Evolutionary conservation across 1,140 invertebrate species (phyloP), one percentile per base, ranked within the genome.

Genomic region (Andricus grossulariae): DNA sequence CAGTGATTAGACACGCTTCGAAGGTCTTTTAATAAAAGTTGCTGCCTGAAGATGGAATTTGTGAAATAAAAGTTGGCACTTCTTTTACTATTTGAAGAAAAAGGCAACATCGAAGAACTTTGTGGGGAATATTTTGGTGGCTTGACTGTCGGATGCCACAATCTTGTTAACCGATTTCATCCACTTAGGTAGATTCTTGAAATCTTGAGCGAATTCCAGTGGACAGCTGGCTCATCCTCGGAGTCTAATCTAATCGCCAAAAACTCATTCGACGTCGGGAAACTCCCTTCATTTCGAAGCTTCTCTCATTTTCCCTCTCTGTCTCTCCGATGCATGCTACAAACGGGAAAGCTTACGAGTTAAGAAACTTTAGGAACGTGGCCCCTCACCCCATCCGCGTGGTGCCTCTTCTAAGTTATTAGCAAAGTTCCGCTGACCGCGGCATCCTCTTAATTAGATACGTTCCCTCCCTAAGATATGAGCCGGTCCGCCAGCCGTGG

Each of bases 201-300:
- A 86, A 87, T 88, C 84, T 84, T 84, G 74, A 79, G 75, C 60
- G 80, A 86, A 88, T 87, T 86, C 84, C 84, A 72, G 81, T 83
- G 83, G 86, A 87, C 87, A 87, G 86, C 86, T 87, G 87, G 85
- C 73, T 81, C 85, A 86, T 87, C 83, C 78, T 72, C 78, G 72
- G 74, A 82, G 83, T 88, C 84, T 86, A 88, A 88, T 88, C 87
- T 87, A 88, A 88, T 88, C 86, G 84, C 83, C 83, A 85, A 87
- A 88, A 88, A 87, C 87, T 87, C 85, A 82, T 84, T 88, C 83
- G 71, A 82, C 78, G 75, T 79, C 75, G 83, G 84, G 86, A 87
- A 88, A 88, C 86, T 88, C 78, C 76, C 83, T 79, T 84, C 80
- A 79, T 84, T 82, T 80, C 76, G 74, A 77, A 82, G 52, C 82